Evolutionary conservation across 35 echinoderm and acorn worm genomes (phyloP).

Genomic region (Apostichopus parvimensis): DNA sequence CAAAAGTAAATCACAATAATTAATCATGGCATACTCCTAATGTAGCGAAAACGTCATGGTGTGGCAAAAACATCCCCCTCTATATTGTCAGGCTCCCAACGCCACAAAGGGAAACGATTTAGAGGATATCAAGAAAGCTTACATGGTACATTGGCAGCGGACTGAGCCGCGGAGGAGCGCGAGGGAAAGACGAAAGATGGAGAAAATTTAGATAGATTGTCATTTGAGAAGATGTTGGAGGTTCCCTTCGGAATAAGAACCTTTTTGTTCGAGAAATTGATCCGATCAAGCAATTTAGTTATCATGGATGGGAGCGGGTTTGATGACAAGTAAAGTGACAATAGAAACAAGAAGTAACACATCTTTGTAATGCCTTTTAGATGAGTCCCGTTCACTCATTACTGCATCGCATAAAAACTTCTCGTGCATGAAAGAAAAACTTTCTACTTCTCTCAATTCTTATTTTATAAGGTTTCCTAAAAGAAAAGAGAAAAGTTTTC

Average conservation of each 20-base stretch:
- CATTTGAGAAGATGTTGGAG: conserved; percentile 40
- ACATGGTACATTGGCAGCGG: conserved; percentile 54
- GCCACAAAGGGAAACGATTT: conserved; percentile 51
- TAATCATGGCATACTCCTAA: conserved; percentile 29
- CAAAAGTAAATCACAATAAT: conserved; percentile 16
- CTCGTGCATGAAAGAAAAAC: conserved; percentile 29
- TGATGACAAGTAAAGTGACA: conserved; percentile 57
- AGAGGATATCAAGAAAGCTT: conserved; percentile 36
- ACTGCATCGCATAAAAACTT: conserved; percentile 49
- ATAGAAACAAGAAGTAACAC: conserved; percentile 35
- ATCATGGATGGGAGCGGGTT: conserved; percentile 39
- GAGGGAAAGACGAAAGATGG: background rate
- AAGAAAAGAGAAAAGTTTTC: background rate
- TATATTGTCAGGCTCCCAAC: conserved; percentile 45
- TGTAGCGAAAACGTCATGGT: conserved; percentile 58
- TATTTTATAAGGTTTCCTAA: background rate
- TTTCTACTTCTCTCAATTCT: conserved; percentile 29
- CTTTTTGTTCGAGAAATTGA: conserved; percentile 59
- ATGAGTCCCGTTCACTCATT: conserved; percentile 28
- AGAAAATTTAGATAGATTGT: conserved; percentile 32
- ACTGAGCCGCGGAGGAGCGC: conserved; percentile 52
- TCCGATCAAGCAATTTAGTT: conserved; percentile 52
- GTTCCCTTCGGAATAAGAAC: conserved; percentile 53
- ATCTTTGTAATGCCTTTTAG: conserved; percentile 44
- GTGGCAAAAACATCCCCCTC: conserved; percentile 53